Conservation (phyloP, 2,113 vertebrate species). For the Amphiprion percula region DNA sequence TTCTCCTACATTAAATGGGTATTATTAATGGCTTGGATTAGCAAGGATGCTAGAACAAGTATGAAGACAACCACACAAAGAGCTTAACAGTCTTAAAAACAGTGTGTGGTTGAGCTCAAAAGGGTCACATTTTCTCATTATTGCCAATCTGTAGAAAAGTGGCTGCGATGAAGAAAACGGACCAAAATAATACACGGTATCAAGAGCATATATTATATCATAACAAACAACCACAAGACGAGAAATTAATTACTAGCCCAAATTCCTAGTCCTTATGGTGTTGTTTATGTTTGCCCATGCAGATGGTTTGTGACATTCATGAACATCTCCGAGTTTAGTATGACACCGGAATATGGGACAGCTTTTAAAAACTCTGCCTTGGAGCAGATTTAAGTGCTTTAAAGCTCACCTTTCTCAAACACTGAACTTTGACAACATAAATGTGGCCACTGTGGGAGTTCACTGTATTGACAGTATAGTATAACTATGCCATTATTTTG, state of each 20-base stretch:
- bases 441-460: not conserved
- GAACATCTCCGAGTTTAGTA: too few species aligned
- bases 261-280: too few species aligned
- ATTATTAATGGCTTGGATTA: slow-evolving; percentile 1
- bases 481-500: not conserved
- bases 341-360: too few species aligned
- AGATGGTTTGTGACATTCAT: too few species aligned
- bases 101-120: too few species aligned
- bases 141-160: too few species aligned
- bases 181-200: not conserved
- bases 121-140: too few species aligned
- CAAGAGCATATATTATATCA: not conserved
- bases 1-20: not conserved
- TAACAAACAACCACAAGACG: too few species aligned
- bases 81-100: too few species aligned
- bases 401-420: not conserved
- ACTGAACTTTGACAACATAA: not conserved
- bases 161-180: not conserved
- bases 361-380: too few species aligned
- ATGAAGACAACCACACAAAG: slow-evolving; percentile 1
- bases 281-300: too few species aligned
- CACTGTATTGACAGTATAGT: not conserved
- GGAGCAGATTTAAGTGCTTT: not conserved
- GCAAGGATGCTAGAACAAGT: not conserved
- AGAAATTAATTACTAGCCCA: too few species aligned